Conservation (phyloP, 2,797 vertebrate species). For the Tolypeutes matacus region DNA sequence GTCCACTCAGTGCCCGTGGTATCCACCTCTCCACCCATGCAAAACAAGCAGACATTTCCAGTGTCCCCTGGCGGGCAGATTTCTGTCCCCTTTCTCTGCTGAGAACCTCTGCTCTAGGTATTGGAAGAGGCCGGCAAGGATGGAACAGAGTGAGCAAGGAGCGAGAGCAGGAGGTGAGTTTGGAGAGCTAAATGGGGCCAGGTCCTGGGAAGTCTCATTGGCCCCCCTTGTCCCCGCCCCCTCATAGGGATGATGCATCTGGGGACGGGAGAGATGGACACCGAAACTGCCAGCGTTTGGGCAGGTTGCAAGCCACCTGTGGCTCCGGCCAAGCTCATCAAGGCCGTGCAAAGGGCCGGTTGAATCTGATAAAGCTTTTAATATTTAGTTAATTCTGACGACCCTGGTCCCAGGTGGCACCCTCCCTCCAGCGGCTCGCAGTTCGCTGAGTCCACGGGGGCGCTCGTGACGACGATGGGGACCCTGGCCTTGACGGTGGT, state of each 20-base stretch:
- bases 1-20: too few relatives aligned
- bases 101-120: neutral
- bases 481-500: constrained; percentile 55
- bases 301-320: too few relatives aligned
- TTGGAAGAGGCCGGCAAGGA: neutral
- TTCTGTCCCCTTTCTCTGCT: too few relatives aligned
- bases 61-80: too few relatives aligned
- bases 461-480: constrained; percentile 59
- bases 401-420: neutral
- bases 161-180: neutral
- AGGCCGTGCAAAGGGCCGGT: too few relatives aligned
- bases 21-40: too few relatives aligned
- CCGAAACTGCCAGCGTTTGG: too few relatives aligned
- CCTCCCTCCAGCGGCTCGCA: accelerated
- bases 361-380: constrained; percentile 62
- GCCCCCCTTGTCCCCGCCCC: neutral
- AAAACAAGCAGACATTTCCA: too few relatives aligned
- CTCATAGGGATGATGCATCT: neutral
- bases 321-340: too few relatives aligned
- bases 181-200: accelerated
- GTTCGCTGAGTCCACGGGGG: accelerated
- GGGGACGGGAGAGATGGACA: neutral
- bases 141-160: too few relatives aligned
- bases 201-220: neutral
- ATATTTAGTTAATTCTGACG: neutral